These are phyloP conservation scores for Chaetodon trifasciatus DNA, from an alignment of 2,797 vertebrate species.

Conservation along the genomic window DNA sequence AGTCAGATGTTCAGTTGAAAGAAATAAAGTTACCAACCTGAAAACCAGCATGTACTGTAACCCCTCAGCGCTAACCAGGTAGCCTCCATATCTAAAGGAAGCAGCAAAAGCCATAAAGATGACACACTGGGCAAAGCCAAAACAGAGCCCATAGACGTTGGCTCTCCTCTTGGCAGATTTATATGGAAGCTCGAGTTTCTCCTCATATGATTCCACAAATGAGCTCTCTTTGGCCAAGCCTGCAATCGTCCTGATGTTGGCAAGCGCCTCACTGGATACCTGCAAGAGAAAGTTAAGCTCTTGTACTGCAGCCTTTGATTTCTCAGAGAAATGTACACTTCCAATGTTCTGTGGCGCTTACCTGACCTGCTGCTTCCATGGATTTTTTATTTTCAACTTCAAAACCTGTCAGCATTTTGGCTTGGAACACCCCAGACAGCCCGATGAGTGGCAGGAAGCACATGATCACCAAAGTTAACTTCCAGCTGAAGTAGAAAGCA, in stretches of 20 bases:
- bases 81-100: slow-evolving; percentile 88
- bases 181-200: slow-evolving; percentile 81
- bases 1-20: not conserved
- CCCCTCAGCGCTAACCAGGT: slow-evolving; percentile 83
- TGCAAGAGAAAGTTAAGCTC: slow-evolving; percentile 50
- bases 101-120: slow-evolving; percentile 88
- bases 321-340: not conserved
- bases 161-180: slow-evolving; percentile 83
- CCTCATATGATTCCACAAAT: slow-evolving; percentile 84
- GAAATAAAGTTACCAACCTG: slow-evolving; percentile 76
- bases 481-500: slow-evolving; percentile 90
- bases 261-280: slow-evolving; percentile 87
- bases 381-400: slow-evolving; percentile 85
- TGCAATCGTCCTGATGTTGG: slow-evolving; percentile 88
- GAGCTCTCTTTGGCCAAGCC: slow-evolving; percentile 85
- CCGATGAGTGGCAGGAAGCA: slow-evolving; percentile 87
- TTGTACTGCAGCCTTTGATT: not conserved
- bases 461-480: slow-evolving; percentile 84
- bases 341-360: slow-evolving; percentile 46
- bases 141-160: slow-evolving; percentile 85
- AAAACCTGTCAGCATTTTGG: slow-evolving; percentile 88
- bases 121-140: slow-evolving; percentile 85
- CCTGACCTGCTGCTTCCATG: slow-evolving; percentile 85
- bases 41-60: slow-evolving; percentile 86
- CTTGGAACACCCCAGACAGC: slow-evolving; percentile 84